Percentiles rank a stretch among this genome's conserved stretches.
Evolutionary conservation across 2,888 invertebrate genomes (phyloP).

Genomic region (Dasysyrphus albostriatus): DNA sequence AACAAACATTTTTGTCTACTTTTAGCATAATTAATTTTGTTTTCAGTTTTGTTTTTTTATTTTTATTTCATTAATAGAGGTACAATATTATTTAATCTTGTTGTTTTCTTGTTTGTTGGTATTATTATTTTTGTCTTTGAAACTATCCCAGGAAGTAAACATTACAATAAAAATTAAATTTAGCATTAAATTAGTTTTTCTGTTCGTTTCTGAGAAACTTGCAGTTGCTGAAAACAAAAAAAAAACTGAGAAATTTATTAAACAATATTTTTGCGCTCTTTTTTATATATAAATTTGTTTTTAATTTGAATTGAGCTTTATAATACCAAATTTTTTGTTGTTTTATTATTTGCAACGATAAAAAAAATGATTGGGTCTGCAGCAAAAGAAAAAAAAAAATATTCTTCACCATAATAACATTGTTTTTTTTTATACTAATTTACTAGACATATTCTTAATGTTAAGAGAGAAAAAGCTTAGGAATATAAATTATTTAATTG

Average conservation of each 20-base stretch:
- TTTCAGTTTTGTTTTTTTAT: slow-evolving; percentile 45
- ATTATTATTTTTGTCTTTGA: slow-evolving; percentile 32
- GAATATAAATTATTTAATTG: slow-evolving; percentile 60
- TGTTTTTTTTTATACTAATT: slow-evolving; percentile 52
- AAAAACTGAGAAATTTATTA: background rate
- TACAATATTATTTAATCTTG: slow-evolving; percentile 59
- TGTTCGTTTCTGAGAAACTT: slow-evolving; percentile 52
- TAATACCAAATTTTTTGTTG: slow-evolving; percentile 14
- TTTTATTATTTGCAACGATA: background rate
- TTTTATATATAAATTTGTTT: background rate
- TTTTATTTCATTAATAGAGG: slow-evolving; percentile 57
- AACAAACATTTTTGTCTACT: slow-evolving; percentile 3
- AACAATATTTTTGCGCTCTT: background rate
- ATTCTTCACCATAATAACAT: slow-evolving; percentile 35
- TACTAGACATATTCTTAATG: slow-evolving; percentile 70
- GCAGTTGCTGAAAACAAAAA: slow-evolving; percentile 57
- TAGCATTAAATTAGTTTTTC: slow-evolving; percentile 29
- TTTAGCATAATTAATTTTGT: slow-evolving; percentile 45
- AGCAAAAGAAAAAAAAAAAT: slow-evolving; percentile 23
- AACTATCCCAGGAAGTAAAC: slow-evolving; percentile 39
- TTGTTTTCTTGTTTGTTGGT: slow-evolving; percentile 16
- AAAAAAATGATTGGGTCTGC: slow-evolving; percentile 8
- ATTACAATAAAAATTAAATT: slow-evolving; percentile 2
- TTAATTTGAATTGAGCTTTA: slow-evolving; percentile 45
- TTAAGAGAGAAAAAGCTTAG: slow-evolving; percentile 62